These are phyloP conservation scores for Poeciliopsis turneri DNA, from an alignment of 2,797 vertebrate genomes.

Conservation along the genomic window DNA sequence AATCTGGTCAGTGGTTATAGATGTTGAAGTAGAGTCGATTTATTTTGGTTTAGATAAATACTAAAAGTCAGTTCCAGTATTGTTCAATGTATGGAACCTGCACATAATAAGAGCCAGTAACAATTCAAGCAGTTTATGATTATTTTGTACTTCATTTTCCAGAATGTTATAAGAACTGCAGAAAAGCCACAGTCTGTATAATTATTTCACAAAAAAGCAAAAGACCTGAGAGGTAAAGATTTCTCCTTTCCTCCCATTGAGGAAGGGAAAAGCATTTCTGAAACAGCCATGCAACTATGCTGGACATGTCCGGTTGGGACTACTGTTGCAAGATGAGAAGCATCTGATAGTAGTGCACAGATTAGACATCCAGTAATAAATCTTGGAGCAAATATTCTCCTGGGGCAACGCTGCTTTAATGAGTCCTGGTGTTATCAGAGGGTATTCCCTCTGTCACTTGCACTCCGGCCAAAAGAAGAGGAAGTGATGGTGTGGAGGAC, in stretches of 20 bases:
- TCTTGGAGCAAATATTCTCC: conserved; percentile 12
- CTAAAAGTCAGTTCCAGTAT: neutral
- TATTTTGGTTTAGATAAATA: neutral
- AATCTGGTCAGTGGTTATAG: neutral
- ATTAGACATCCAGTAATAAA: conserved; percentile 27
- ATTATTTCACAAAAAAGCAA: neutral
- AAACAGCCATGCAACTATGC: conserved; percentile 67
- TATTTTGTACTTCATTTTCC: neutral
- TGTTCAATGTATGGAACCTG: neutral
- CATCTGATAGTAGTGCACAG: conserved; percentile 37
- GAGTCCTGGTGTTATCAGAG: conserved; percentile 43
- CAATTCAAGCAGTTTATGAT: neutral
- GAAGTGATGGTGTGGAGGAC: conserved; percentile 59
- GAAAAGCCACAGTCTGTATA: neutral
- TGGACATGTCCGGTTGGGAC: conserved; percentile 51
- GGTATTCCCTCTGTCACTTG: conserved; percentile 61
- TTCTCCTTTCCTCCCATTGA: neutral
- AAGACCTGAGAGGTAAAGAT: neutral
- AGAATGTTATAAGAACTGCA: neutral
- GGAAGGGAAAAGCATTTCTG: conserved; percentile 33
- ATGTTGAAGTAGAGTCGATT: neutral
- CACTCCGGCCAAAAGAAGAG: conserved; percentile 32
- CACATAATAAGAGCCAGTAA: neutral
- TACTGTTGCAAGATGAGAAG: conserved; percentile 56
- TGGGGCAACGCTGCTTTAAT: conserved; percentile 3